phyloP scores from a whole-genome alignment of 2,113 vertebrate species.

The Notiomystis cincta region DNA sequence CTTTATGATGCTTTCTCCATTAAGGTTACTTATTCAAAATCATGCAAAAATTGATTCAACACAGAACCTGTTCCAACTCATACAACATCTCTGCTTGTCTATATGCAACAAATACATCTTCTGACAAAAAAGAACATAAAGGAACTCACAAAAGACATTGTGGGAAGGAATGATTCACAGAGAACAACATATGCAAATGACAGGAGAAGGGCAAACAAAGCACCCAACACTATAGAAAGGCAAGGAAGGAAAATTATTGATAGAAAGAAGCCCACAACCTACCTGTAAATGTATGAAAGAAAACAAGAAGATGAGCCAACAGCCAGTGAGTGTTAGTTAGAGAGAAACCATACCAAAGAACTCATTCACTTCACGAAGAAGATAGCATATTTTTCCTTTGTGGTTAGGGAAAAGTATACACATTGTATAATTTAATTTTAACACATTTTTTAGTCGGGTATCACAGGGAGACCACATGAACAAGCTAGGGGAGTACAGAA shows the following conservation, averaged over 20 bases:
- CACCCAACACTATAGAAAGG: not conserved
- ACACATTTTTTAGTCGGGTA: not conserved
- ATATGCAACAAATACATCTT: not conserved
- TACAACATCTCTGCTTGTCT: not conserved
- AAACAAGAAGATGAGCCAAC: not conserved
- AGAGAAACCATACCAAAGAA: not conserved
- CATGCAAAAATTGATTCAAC: not conserved
- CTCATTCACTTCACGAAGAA: not conserved
- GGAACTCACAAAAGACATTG: not conserved
- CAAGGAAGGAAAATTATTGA: not conserved
- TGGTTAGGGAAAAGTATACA: not conserved
- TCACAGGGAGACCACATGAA: not conserved
- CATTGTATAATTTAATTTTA: not conserved
- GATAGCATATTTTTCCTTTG: not conserved
- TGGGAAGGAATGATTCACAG: not conserved
- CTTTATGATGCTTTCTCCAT: not conserved
- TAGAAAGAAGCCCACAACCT: not conserved
- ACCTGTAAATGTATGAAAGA: not conserved
- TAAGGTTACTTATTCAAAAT: not conserved
- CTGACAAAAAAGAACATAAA: not conserved
- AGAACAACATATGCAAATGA: not conserved
- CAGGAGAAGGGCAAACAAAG: not conserved
- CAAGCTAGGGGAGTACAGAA: not conserved
- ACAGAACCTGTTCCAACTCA: not conserved
- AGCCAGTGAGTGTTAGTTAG: not conserved